phyloP scores from a whole-genome alignment of 2,888 invertebrate genomes.

The Lasioglossum calceatum region DNA sequence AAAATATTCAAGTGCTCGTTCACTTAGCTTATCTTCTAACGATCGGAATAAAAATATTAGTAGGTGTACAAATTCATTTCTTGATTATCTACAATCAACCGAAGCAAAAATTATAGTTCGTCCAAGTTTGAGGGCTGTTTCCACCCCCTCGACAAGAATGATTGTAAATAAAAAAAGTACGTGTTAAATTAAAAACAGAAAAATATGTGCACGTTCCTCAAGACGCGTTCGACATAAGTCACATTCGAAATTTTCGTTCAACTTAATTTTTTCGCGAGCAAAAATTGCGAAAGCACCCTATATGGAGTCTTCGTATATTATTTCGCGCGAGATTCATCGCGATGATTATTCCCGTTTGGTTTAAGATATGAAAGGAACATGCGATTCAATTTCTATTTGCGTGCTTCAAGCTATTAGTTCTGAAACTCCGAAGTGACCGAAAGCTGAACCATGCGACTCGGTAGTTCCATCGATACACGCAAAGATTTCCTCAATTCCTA shows the following conservation, averaged over 20 bases:
- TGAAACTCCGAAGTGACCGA: background rate
- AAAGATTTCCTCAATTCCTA: background rate
- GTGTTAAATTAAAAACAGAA: background rate
- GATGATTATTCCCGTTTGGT: background rate
- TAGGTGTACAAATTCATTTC: background rate
- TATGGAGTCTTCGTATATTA: background rate
- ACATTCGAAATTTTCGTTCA: background rate
- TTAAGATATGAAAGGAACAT: background rate
- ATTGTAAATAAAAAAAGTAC: background rate
- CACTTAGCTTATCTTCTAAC: background rate
- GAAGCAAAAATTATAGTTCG: too few relatives aligned
- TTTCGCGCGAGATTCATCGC: background rate
- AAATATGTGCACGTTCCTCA: background rate
- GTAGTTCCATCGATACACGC: background rate
- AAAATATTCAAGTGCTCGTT: background rate
- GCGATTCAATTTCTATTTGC: background rate
- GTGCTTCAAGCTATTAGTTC: background rate
- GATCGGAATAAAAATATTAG: background rate
- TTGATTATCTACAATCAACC: too few relatives aligned
- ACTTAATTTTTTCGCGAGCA: background rate
- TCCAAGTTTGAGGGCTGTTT: background rate
- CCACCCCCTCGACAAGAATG: background rate
- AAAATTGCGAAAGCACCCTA: background rate
- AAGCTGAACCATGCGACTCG: background rate
- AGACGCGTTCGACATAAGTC: background rate